Evolutionary conservation across 2,797 vertebrate genomes (phyloP).

Genomic region (Atherinosoma microstoma): DNA sequence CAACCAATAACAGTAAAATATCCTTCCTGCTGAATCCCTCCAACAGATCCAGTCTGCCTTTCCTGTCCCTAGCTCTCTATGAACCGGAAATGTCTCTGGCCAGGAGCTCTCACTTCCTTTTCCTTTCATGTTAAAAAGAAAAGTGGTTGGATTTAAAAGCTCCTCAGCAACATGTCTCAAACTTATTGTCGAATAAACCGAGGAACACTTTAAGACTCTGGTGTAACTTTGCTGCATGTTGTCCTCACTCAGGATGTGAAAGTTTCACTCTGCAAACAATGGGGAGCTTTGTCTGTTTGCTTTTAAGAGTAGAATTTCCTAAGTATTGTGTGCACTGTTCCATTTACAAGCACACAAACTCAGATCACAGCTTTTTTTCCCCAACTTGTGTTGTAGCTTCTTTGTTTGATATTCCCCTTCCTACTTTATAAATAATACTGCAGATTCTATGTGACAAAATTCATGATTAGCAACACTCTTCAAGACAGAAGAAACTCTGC

Average conservation of each 20-base stretch:
- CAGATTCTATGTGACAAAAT: slow-evolving; percentile 13
- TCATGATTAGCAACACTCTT: neutral
- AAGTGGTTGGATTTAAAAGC: slow-evolving; percentile 5
- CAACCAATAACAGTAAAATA: neutral
- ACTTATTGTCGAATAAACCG: slow-evolving; percentile 18
- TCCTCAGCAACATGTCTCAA: slow-evolving; percentile 5
- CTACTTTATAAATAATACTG: slow-evolving; percentile 31
- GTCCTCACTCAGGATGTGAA: slow-evolving; percentile 22
- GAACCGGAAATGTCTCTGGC: slow-evolving; percentile 51
- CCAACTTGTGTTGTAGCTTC: slow-evolving; percentile 9
- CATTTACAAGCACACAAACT: slow-evolving; percentile 36
- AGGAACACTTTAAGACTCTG: slow-evolving; percentile 12
- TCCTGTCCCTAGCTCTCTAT: slow-evolving; percentile 30
- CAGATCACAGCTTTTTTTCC: slow-evolving; percentile 9
- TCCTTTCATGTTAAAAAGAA: slow-evolving; percentile 29
- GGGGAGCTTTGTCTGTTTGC: slow-evolving; percentile 3
- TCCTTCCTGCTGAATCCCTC: neutral
- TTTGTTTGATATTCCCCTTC: slow-evolving; percentile 46
- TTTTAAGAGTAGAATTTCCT: slow-evolving; percentile 13
- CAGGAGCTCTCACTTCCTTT: slow-evolving; percentile 53
- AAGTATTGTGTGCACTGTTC: slow-evolving; percentile 12
- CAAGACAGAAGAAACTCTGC: slow-evolving; percentile 46
- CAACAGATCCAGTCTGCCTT: neutral
- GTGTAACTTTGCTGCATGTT: slow-evolving; percentile 17
- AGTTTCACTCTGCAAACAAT: slow-evolving; percentile 36